Conservation (phyloP, 2,797 vertebrate genomes). For the Centropyge bicolor region DNA sequence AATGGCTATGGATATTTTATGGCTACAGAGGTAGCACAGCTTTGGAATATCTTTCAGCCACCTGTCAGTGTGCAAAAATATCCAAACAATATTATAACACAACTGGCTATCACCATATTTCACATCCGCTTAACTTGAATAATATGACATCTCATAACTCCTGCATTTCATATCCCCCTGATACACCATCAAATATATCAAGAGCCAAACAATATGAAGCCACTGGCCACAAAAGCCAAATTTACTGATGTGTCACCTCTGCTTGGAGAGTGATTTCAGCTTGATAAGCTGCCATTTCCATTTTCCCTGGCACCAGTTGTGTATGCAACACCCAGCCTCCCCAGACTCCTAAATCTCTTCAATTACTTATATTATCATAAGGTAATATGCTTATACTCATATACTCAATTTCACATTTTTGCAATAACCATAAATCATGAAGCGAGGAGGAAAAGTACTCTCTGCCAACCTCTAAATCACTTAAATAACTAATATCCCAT, state of each 20-base stretch:
- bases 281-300: constrained; percentile 74
- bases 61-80: constrained; percentile 53
- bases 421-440: constrained; percentile 86
- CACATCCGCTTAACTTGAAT: constrained; percentile 67
- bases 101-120: constrained; percentile 62
- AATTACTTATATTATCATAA: constrained; percentile 88
- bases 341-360: constrained; percentile 82
- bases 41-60: constrained; percentile 42
- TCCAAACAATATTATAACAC: constrained; percentile 56
- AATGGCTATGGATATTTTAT: constrained; percentile 56
- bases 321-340: constrained; percentile 66
- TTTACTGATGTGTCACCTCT: constrained; percentile 72
- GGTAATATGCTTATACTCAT: constrained; percentile 87
- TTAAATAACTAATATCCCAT: constrained; percentile 84
- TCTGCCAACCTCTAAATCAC: constrained; percentile 85
- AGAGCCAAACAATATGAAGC: constrained; percentile 73
- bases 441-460: constrained; percentile 74
- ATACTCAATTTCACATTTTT: constrained; percentile 86
- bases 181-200: constrained; percentile 77
- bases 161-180: constrained; percentile 71
- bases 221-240: constrained; percentile 72
- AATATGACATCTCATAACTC: constrained; percentile 74
- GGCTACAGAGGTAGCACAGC: constrained; percentile 27
- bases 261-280: constrained; percentile 70
- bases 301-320: constrained; percentile 66